A percentile compares a stretch with the other conserved stretches of the same genome.
Conservation (phyloP, 2,888 invertebrate species). For the Ochropleura plecta region DNA sequence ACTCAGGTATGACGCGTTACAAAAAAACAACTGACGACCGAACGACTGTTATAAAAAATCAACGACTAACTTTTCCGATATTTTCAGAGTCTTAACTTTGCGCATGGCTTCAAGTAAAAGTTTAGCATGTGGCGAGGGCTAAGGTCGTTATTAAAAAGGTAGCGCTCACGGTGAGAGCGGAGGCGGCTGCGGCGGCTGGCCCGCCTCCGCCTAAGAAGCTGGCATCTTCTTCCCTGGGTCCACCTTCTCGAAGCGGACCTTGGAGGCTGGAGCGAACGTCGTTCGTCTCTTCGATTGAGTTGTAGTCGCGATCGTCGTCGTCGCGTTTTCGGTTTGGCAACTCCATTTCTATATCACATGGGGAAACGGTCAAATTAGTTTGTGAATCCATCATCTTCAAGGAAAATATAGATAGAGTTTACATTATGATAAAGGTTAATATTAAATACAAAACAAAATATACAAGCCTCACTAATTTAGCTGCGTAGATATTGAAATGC, state of each 20-base stretch:
- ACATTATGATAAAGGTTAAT: background rate
- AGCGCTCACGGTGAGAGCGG: constrained; percentile 72
- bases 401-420: background rate
- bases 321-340: constrained; percentile 89
- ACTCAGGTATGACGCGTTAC: background rate
- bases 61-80: constrained; percentile 49
- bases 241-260: constrained; percentile 92
- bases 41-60: constrained; percentile 35
- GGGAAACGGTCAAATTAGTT: background rate
- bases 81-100: constrained; percentile 73
- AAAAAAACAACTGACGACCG: background rate
- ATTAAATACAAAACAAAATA: too few relatives aligned
- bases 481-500: background rate
- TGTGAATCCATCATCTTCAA: background rate
- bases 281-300: constrained; percentile 83
- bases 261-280: constrained; percentile 92
- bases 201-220: constrained; percentile 84
- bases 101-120: constrained; percentile 79
- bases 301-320: constrained; percentile 84
- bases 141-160: constrained; percentile 84
- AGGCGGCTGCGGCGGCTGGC: constrained; percentile 72
- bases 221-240: constrained; percentile 86
- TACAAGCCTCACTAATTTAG: background rate
- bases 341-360: constrained; percentile 90
- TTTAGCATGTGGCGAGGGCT: constrained; percentile 82